Conservation (phyloP, 2,113 vertebrate genomes). For the Herpetotheres cachinnans region DNA sequence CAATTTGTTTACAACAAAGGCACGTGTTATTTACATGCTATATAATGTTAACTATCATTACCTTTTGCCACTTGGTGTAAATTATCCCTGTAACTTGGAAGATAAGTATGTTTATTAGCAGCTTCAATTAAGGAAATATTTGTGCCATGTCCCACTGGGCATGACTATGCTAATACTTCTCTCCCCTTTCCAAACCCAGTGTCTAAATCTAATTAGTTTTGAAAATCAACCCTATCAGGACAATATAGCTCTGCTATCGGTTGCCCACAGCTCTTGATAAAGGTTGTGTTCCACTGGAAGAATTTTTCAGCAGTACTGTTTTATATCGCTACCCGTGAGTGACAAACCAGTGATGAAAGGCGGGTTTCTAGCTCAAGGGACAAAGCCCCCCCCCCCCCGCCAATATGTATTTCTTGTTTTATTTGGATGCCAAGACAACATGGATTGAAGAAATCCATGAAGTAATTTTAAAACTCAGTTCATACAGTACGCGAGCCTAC, state of each 20-base stretch:
- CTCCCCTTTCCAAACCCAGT: slow-evolving; percentile 14
- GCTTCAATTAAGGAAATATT: slow-evolving; percentile 22
- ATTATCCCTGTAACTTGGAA: not conserved
- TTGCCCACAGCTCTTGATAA: slow-evolving; percentile 48
- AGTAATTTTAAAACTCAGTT: not conserved
- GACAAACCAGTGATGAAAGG: not conserved
- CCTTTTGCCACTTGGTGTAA: not conserved
- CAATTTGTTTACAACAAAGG: not conserved
- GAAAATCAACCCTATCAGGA: slow-evolving; percentile 25
- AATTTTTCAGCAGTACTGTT: not conserved
- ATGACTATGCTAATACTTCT: slow-evolving; percentile 30
- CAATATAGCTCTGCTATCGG: not conserved
- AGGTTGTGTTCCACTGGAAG: slow-evolving; percentile 10
- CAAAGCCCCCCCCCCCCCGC: not conserved
- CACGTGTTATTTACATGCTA: fast-evolving
- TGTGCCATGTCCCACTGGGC: slow-evolving; percentile 19
- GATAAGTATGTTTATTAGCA: slow-evolving; percentile 46
- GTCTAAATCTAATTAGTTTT: slow-evolving; percentile 30
- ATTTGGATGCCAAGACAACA: not conserved
- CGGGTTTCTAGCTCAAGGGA: not conserved
- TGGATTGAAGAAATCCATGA: not conserved
- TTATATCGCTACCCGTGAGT: not conserved
- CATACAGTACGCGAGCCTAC: not conserved
- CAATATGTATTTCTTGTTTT: fast-evolving
- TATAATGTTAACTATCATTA: fast-evolving